These are phyloP conservation scores for Uropetala carovei DNA, from an alignment of 2,888 invertebrate species.

Conservation along the genomic window DNA sequence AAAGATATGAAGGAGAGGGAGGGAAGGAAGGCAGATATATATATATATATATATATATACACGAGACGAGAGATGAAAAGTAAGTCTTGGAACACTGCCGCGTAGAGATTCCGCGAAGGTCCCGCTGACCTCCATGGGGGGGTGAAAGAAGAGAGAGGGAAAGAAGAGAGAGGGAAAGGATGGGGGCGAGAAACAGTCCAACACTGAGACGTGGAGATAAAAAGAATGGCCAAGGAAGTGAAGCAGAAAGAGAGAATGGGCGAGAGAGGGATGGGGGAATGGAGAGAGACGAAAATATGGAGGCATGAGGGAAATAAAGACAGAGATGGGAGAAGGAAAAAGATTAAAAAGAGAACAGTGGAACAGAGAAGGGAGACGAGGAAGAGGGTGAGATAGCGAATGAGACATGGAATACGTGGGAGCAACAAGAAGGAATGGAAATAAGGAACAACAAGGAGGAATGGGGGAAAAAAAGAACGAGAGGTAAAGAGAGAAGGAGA, in stretches of 20 bases:
- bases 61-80: background rate
- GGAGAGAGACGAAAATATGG: background rate
- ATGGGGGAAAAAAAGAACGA: background rate
- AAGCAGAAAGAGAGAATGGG: background rate
- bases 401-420: background rate
- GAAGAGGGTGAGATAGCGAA: background rate
- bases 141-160: background rate
- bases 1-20: too few species aligned
- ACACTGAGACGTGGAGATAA: background rate
- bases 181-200: background rate
- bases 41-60: too few species aligned
- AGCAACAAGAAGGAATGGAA: background rate
- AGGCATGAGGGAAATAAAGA: too few species aligned
- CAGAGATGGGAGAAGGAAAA: background rate
- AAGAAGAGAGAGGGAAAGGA: background rate
- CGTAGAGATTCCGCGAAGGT: background rate
- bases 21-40: too few species aligned
- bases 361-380: background rate
- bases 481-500: too few species aligned
- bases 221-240: background rate
- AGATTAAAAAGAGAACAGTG: background rate
- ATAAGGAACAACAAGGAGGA: background rate
- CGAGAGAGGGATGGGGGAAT: background rate
- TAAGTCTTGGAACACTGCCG: constrained; percentile 16
- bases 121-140: background rate